A percentile compares a stretch with the other conserved stretches of the same genome.
phyloP scores from a whole-genome alignment of 2,113 vertebrate genomes.

The Empidonax traillii region DNA sequence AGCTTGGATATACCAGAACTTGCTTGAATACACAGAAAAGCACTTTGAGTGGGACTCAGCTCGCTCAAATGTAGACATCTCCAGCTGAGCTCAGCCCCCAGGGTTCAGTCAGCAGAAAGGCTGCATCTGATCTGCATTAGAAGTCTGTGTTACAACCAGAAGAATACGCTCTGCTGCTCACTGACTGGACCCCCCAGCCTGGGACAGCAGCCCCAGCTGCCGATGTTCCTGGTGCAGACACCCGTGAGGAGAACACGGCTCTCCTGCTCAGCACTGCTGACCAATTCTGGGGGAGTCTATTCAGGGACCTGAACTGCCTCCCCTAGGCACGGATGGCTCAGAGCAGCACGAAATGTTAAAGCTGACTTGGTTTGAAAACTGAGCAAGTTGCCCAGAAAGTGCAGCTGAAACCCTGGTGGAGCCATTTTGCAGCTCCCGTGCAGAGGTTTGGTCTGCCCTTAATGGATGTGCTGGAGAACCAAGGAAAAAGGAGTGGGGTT shows the following conservation, averaged over 20 bases:
- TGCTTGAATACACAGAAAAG: neutral
- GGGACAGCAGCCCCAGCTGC: neutral
- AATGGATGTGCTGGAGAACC: neutral
- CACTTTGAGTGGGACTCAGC: neutral
- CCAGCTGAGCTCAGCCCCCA: neutral
- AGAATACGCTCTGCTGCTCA: neutral
- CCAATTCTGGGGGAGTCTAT: no score
- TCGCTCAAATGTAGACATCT: neutral
- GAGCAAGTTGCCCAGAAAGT: neutral
- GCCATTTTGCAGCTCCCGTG: constrained; percentile 6
- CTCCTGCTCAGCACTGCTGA: neutral
- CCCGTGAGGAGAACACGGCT: fast-evolving
- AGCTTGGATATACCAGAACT: neutral
- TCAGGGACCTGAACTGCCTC: neutral
- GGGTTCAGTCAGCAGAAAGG: neutral
- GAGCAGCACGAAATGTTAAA: neutral
- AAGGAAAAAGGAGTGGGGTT: neutral
- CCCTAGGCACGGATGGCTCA: neutral
- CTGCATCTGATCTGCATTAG: neutral
- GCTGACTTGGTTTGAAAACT: neutral
- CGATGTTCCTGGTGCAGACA: neutral
- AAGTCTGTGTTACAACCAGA: neutral
- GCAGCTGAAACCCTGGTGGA: neutral
- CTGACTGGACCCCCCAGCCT: neutral
- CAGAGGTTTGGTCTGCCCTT: neutral